Percentiles rank a stretch among this genome's conserved stretches.
Evolutionary conservation across 2,113 vertebrate species (phyloP).

Genomic region (Carollia perspicillata): DNA sequence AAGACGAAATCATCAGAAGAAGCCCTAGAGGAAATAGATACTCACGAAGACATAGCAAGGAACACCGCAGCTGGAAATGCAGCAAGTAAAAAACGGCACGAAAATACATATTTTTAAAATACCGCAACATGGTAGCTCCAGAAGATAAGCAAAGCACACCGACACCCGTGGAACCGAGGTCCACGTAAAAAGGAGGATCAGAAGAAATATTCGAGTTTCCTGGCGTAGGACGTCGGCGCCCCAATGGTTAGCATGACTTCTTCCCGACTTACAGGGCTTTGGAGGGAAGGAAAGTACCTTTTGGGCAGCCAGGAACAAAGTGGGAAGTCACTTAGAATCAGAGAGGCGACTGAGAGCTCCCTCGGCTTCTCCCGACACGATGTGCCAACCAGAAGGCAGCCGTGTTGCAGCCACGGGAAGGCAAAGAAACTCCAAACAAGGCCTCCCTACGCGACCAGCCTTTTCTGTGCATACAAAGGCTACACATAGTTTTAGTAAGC

Average conservation of each 20-base stretch:
- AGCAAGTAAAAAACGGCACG: background rate
- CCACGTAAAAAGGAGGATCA: background rate
- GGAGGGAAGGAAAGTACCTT: background rate
- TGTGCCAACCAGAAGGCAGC: too few relatives aligned
- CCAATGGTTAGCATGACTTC: background rate
- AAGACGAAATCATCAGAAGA: background rate
- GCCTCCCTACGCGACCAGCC: background rate
- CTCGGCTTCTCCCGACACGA: background rate
- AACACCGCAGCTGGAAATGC: background rate
- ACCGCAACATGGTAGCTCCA: background rate
- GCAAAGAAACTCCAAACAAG: background rate
- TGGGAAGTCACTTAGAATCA: background rate
- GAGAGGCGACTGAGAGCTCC: background rate
- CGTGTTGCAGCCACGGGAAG: background rate
- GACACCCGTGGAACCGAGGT: background rate
- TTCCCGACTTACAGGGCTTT: background rate
- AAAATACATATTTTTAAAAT: background rate
- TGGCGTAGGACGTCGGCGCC: background rate
- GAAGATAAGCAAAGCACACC: background rate
- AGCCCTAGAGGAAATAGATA: background rate
- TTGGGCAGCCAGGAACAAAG: background rate
- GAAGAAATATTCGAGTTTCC: background rate
- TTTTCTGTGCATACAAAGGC: background rate
- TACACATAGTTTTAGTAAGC: background rate
- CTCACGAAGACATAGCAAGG: background rate